Evolutionary conservation across 1,140 invertebrate genomes (phyloP), one percentile per base, ranked within the genome.

Genomic region (Ceratina calcarata): DNA sequence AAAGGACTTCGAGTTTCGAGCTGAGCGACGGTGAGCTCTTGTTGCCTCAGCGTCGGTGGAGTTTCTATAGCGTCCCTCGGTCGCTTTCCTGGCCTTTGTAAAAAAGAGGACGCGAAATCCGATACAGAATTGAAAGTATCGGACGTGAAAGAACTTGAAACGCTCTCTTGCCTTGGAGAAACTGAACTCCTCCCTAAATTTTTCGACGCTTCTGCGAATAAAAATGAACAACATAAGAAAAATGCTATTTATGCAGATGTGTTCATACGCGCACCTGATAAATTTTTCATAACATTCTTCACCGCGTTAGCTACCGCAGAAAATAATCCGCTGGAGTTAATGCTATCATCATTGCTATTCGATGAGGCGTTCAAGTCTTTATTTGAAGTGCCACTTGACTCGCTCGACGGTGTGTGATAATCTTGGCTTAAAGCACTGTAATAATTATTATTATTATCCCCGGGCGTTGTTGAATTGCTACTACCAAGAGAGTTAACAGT

Each of bases 251-350:
- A 15, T 3, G 12, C 6, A 57, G 16, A 6, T 4, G 55, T 12
- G 6, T 22, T n/a, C 13, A 2, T 32, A 4, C 45, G 55, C 61
- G 69, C 82, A 92, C 91, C 85, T 45, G 91, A 82, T 10, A 93
- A 80, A 71, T 78, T 91, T 82, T 66, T 89, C 0, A 92, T 82
- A 12, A 89, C 91, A 15, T 68, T 73, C 71, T 73, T 91, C 13
- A 93, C 81, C 20, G 85, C 91, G 49, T 90, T 85, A 7, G 91
- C 78, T 16, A 93, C 67, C 32, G 82, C 57, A 0, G 90, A 89
- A 8, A 92, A 80, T 3, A 92, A 79, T 49, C 91, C 87, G 10
- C 73, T 80, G 3, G 69, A 75, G 13, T 49, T 76, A 6, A 7
- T 66, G 3, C 10, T 45, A 12, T 82, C 53, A 1, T 4, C 18